Evolutionary conservation across 2,113 vertebrate genomes (phyloP).

Genomic region (Aegypius monachus): DNA sequence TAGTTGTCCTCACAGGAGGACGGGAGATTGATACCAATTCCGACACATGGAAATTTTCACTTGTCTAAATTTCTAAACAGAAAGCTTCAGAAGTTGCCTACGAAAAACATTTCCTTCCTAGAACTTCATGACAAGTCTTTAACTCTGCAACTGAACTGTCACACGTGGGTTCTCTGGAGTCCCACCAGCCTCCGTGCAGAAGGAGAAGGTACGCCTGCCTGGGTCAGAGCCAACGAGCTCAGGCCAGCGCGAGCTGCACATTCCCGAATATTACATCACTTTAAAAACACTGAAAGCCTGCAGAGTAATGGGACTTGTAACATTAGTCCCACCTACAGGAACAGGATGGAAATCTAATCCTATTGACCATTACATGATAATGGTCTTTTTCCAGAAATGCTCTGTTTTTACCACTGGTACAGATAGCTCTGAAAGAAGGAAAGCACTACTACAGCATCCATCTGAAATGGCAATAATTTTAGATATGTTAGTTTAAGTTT

Average conservation of each 20-base stretch:
- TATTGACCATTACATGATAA: not conserved
- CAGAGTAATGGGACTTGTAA: not conserved
- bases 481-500: not conserved
- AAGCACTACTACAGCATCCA: not conserved
- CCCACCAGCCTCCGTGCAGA: not conserved
- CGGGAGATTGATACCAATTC: not conserved
- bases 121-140: not conserved
- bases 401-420: not conserved
- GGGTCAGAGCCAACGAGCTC: not conserved
- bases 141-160: not conserved
- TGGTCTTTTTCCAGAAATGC: not conserved
- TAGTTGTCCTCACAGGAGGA: not conserved
- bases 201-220: not conserved
- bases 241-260: fast-evolving
- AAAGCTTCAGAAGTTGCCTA: not conserved
- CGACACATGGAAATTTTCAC: not conserved
- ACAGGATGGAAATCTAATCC: not conserved
- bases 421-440: not conserved
- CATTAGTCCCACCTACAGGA: not conserved
- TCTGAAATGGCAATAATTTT: not conserved
- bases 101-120: not conserved
- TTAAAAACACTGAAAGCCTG: not conserved
- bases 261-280: not conserved
- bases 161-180: not conserved
- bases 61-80: not conserved